Base-by-base conservation (phyloP, 2,888 invertebrate species). In the Oxyteleia sp. region DNA sequence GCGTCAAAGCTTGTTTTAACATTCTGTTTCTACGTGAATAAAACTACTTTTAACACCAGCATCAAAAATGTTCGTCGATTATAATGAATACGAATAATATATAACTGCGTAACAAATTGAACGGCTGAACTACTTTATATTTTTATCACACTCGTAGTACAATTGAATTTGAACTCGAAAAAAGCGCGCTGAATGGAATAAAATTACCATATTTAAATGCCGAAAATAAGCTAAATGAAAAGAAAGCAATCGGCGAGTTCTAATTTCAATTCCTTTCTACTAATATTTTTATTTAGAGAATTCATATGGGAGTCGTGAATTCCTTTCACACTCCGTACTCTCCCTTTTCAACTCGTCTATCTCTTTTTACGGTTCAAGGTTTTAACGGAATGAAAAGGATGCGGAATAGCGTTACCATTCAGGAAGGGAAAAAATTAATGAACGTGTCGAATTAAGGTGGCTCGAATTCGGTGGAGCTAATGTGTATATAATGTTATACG, bases 301-400 rank as follows among this genome's bases (percentile, higher is more conserved):
- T 79, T 79, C 55, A 51, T 72, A 72, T 59, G 66, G 53, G 78
- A 68, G 68, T 59, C 49, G 59, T 47, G 66, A 38, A 66, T 80
- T 80, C 79, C 79, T 79, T 79, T 79, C 79, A 71, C 71, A 79
- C 79, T 69, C 15, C 49, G 55, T 55, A 57, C 78, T 79, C 71
- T 69, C 79, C 79, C 49, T 64, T 71, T 79, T 64, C 79, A 78
- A 11, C 29, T 8, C 38, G 61, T 51, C 55, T 20, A 55, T 69
- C 69, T 61, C 69, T 53, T 20, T 78, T 69, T 32, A 26, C 16
- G 63, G 69, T 78, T 78, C 78, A 78, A 78, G 78, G 78, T 29
- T 61, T 13, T 13, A 15, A 35, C 11, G 76, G 7, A 68, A 16
- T 32, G 61, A 68, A 76, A 68, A 76, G 61, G 76, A 76, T 10